Evolutionary conservation across 2,113 vertebrate species (phyloP).

Genomic region (Chionodraco myersi): DNA sequence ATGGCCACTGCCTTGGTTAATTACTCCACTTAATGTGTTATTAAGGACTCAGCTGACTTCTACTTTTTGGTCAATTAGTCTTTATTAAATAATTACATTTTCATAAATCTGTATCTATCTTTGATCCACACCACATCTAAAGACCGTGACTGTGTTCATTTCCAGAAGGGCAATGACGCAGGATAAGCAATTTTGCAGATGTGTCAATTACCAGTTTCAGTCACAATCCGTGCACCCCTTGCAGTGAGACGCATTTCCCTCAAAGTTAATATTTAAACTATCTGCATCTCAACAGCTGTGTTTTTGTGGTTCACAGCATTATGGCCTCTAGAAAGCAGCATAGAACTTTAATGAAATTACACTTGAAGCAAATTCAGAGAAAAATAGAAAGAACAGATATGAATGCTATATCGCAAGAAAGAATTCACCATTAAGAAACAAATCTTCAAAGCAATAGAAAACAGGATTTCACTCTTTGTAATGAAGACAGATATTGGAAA

Average conservation of each 20-base stretch:
- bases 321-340: conserved; percentile 3
- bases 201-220: conserved; percentile 48
- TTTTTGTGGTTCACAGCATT: conserved; percentile 1
- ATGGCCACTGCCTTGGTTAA: conserved; percentile 68
- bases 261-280: conserved; percentile 48
- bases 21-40: conserved; percentile 74
- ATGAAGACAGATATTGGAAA: neutral
- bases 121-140: conserved; percentile 66
- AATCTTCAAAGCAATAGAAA: neutral
- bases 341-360: neutral
- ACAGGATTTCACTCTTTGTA: neutral
- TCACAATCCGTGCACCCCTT: conserved; percentile 41
- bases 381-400: neutral
- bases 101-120: conserved; percentile 72
- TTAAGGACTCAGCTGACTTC: conserved; percentile 75
- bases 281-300: conserved; percentile 24
- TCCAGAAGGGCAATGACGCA: conserved; percentile 58
- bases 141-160: conserved; percentile 65
- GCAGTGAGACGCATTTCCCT: conserved; percentile 42
- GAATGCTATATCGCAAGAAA: neutral
- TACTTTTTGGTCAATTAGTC: conserved; percentile 78
- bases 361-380: neutral
- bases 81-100: conserved; percentile 73
- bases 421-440: neutral
- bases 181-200: conserved; percentile 63